Evolutionary conservation across 2,113 vertebrate species (phyloP).

Genomic region (Platysteira castanea): DNA sequence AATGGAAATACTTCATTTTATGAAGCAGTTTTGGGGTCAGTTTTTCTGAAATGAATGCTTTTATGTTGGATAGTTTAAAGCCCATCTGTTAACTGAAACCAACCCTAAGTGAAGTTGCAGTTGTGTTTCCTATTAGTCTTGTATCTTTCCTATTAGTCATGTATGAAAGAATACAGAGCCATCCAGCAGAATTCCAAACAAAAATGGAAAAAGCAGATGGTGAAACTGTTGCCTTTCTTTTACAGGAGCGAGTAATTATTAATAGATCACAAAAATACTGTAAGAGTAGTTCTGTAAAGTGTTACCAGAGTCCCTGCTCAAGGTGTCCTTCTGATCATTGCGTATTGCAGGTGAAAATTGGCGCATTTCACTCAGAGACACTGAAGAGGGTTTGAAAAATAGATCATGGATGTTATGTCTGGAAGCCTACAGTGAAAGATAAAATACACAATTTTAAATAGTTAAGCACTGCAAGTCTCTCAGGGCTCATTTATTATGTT

Average conservation of each 20-base stretch:
- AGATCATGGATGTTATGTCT: constrained; percentile 48
- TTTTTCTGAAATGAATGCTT: constrained; percentile 74
- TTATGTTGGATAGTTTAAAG: constrained; percentile 79
- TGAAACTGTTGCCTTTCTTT: constrained; percentile 47
- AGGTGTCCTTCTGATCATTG: constrained; percentile 37
- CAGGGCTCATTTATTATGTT: constrained; percentile 71
- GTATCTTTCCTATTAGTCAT: constrained; percentile 79
- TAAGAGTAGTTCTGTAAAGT: constrained; percentile 12
- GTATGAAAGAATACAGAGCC: constrained; percentile 73
- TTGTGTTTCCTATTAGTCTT: constrained; percentile 77
- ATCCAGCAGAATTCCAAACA: constrained; percentile 67
- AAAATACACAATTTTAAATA: constrained; percentile 64
- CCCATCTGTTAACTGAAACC: constrained; percentile 79
- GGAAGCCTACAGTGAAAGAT: constrained; percentile 53
- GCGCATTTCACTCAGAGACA: constrained; percentile 46
- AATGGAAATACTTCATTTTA: constrained; percentile 73
- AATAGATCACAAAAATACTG: constrained; percentile 46
- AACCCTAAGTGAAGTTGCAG: constrained; percentile 69
- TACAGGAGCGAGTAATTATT: constrained; percentile 62
- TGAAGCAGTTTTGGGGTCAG: constrained; percentile 75
- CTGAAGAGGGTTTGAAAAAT: constrained; percentile 42
- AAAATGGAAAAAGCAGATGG: constrained; percentile 75
- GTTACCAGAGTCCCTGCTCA: neutral
- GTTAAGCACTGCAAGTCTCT: constrained; percentile 51
- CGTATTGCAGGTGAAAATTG: constrained; percentile 35